Evolutionary conservation across 2,797 vertebrate species (phyloP), one percentile per base, ranked within the genome.

Genomic region (Danio albolineatus): DNA sequence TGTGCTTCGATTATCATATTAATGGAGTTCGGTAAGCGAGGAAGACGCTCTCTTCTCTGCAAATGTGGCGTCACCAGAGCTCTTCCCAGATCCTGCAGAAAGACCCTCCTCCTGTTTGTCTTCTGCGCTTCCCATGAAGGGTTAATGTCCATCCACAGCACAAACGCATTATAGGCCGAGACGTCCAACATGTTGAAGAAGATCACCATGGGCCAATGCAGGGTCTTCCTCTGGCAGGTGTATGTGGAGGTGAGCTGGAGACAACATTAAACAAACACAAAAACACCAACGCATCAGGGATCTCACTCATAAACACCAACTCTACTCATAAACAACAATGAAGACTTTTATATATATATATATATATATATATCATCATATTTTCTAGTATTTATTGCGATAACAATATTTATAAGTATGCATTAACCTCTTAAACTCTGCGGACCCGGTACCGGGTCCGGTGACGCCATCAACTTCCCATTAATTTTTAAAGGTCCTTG

Each of bases 101-200:
- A 73, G 14, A 60, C 9, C 14, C 71, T n/a, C 16, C 56, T 60
- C 19, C 4, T 73, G 9, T 4, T 10, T 10, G 2, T 8, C 51
- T 28, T 46, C 9, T 0, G 9, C 3, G 7, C 6, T 6, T 73
- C 14, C 41, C 71, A 48, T 21, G 1, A 10, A 59, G 14, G 60
- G 48, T 64, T 28, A 0, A 64, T 53, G 41, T 51, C 73, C 0
- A 19, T 82, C 84, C 79, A 82, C 10, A 84, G 54, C 56, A 82
- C 65, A 64, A 81, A 76, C 0, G 82, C 59, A 48, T 82, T 85
- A 71, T 76, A 81, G 10, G 74, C 78, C 1, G 59, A 76, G 28
- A 76, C 60, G 9, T 76, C 73, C 57, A 76, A 41, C 17, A 83
- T 74, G 38, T 85, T 83, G 41, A 51, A 83, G 28, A 85, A 85